Base-by-base conservation (phyloP, 2,797 vertebrate genomes). In the Setipinna tenuifilis region DNA sequence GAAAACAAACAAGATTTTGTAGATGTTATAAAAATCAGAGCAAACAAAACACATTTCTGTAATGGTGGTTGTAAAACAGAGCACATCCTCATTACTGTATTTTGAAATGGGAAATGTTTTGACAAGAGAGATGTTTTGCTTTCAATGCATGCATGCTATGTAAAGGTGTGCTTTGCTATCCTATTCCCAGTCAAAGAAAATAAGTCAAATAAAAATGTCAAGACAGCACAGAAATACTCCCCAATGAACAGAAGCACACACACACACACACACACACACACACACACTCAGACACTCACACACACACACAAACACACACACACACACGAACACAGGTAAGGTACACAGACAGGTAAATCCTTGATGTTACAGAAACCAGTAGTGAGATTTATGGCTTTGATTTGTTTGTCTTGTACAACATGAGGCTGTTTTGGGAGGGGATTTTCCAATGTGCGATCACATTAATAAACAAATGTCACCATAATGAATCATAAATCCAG, bases 401-500 rank as follows among this genome's bases (percentile, higher is more conserved):
- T 78, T 78, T 78, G 71, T 78, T 78, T 78, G 71, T 78, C 31
- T 17, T 78, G 71, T 78, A 78, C 71, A 78, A 78, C 71, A 16
- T 3, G 28, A 11, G 71, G 71, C 71, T 78, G 71, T 78, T 78
- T 78, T 78, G 71, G 71, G 71, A 78, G 21, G 71, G 71, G 71
- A 78, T 78, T 78, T 78, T 44, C 31, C 31, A 21, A 78, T 19
- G 71, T 41, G 71, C 16, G 17, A 44, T 41, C 71, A 44, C 35
- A 44, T 78, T 78, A 78, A 78, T 78, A 78, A 78, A 78, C 71
- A 78, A 78, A 78, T 78, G 71, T 78, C 71, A 78, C 19, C 31
- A 78, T 78, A 78, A 78, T 78, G 71, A 78, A 78, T 41, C 71
- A 78, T 35, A 44, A 21, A 78, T 78, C 71, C 71, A 78, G 90